Evolutionary conservation across 1,140 invertebrate species (phyloP), one percentile per base, ranked within the genome.

Genomic region (Chironomus tepperi): DNA sequence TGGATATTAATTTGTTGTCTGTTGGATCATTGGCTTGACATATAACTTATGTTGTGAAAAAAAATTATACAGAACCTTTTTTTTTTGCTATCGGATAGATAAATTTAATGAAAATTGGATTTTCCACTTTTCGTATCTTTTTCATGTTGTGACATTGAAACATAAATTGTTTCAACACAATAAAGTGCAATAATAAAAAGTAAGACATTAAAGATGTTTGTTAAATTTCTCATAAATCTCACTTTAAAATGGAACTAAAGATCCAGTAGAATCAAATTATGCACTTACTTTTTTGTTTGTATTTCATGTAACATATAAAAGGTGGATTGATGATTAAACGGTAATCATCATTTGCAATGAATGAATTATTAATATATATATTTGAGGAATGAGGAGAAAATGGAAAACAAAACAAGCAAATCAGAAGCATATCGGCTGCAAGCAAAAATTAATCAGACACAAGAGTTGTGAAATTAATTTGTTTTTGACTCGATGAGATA

Each of bases 1-100:
- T 57, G 47, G 65, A 70, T 21, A 70, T 70, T 70, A 70, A 70
- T 70, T 70, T 70, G 65, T 70, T 70, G 65, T 70, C 19, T 70
- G 65, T 21, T 70, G 65, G 65, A 70, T 70, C 65, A 70, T 70
- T 70, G 65, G 16, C 16, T 70, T 70, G 65, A 70, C 65, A 67
- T 47, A 47, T 15, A 57, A 57, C 65, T 70, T 70, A 18, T 70
- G 65, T 21, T 70, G 19, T 16, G 16, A 5, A 57, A 57, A 15
- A 47, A 57, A 57, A 57, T n/a, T 57, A 57, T 7, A 70, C 9
- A 70, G 65, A 21, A 9, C 19, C 65, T 70, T 70, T 19, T 10
- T 67, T 7, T 16, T 57, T 57, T 57, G n/a, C 18, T 9, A 19
- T 12, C 65, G n/a, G 65, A 70, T 19, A 19, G 47, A 57, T 34